Base-by-base conservation (phyloP, 1,140 invertebrate genomes). In the Bemisia tabaci region DNA sequence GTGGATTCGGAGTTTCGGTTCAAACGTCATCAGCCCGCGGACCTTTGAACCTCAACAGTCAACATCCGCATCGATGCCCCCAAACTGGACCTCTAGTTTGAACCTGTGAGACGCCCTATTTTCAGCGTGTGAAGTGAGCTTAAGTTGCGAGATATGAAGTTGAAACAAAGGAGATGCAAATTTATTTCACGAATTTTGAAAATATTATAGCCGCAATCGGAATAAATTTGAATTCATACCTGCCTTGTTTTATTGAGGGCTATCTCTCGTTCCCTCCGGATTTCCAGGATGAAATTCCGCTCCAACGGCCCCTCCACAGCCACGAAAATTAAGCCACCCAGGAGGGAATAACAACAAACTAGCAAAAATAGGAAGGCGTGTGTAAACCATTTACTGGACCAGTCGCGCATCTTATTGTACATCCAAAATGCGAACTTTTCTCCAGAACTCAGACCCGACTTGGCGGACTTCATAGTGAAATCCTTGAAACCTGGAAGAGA, bases 381-480 rank as follows among this genome's bases (percentile, higher is more conserved):
- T 11, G 90, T 92, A 75, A 94, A 92, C 90, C 91, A 94, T 68
- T 84, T 84, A 71, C 84, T 86, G 0, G 89, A 92, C 81, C 85
- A 86, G 17, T 82, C 78, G 74, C 86, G 86, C 72, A 82, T 79
- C 78, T 88, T 91, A 68, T 86, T 85, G 73, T 90, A 90, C 62
- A 90, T 76, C 82, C 88, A 91, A 72, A 85, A 89, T 0, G 87
- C 87, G 68, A 83, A 83, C 74, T 90, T 91, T 76, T 92, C 89
- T 22, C 90, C 90, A 25, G 85, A 82, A 75, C 87, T 90, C 67
- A 92, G 77, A 23, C 90, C 89, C 11, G 87, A 86, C 73, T 89
- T 91, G 9, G 84, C 84, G 2, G 82, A 82, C 65, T 81, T 82
- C 77, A 83, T 79, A 1, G 88, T 90, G 74, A 90, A 84, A 74